A percentile compares a stretch with the other conserved stretches of the same genome.
phyloP scores from a whole-genome alignment of 2,113 vertebrate species.

The Odontesthes bonariensis region DNA sequence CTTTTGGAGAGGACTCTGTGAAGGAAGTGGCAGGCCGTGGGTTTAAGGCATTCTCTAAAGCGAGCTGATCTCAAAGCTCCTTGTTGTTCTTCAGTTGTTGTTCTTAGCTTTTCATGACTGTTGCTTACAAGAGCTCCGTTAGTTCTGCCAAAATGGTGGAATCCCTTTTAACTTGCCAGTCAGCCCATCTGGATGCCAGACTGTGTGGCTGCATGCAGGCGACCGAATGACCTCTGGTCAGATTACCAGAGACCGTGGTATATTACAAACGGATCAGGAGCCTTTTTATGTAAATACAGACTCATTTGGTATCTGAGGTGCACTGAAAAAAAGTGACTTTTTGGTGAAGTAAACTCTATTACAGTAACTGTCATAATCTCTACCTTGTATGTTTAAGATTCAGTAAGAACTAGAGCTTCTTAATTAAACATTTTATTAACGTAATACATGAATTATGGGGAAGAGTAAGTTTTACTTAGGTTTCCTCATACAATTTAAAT shows the following conservation, averaged over 20 bases:
- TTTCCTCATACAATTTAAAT: too few species aligned
- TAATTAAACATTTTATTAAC: too few species aligned
- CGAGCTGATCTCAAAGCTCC: constrained; percentile 30
- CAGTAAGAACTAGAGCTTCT: too few species aligned
- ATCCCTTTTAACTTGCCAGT: background rate
- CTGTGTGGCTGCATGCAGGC: constrained; percentile 26
- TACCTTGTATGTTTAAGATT: too few species aligned
- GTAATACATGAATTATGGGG: too few species aligned
- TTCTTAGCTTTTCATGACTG: constrained; percentile 18
- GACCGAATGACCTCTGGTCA: constrained; percentile 29
- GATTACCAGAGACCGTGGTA: background rate
- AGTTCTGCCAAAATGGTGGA: constrained; percentile 15
- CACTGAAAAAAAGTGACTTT: too few species aligned
- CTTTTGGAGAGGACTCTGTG: constrained; percentile 17
- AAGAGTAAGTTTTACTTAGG: too few species aligned
- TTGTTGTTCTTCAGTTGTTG: constrained; percentile 5
- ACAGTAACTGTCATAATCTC: too few species aligned
- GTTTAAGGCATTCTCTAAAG: background rate
- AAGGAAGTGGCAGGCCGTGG: constrained; percentile 13
- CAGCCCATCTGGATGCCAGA: constrained; percentile 21
- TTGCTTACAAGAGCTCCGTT: constrained; percentile 2
- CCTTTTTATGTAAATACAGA: background rate
- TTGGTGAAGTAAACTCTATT: too few species aligned
- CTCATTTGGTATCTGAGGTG: background rate
- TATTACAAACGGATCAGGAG: background rate